Evolutionary conservation across 1,140 invertebrate genomes (phyloP).

Genomic region (Luehdorfia chinensis): DNA sequence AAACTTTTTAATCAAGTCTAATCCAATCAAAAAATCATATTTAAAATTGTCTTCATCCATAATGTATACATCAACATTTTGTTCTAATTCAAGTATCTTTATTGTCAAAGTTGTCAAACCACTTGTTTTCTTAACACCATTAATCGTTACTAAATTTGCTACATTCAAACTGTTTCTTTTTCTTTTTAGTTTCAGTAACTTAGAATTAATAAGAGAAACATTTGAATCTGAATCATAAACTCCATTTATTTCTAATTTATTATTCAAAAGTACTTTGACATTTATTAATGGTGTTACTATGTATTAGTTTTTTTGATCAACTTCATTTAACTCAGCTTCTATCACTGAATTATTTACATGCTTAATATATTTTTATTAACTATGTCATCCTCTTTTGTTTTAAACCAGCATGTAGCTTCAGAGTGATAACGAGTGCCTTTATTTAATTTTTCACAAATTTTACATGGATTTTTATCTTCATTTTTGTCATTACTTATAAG

Average conservation of each 20-base stretch:
- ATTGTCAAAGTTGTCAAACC: constrained; percentile 23
- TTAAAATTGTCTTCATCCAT: constrained; percentile 26
- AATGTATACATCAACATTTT: constrained; percentile 26
- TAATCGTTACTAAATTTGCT: constrained; percentile 26
- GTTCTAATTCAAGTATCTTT: constrained; percentile 27
- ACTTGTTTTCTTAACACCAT: too few relatives aligned
- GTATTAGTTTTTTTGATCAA: constrained; percentile 34
- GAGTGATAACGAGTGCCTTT: constrained; percentile 25
- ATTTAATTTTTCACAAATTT: too few relatives aligned
- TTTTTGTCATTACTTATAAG: too few relatives aligned
- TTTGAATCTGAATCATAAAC: constrained; percentile 28
- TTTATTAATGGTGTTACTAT: constrained; percentile 34
- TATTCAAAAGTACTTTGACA: too few relatives aligned
- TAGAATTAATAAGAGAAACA: constrained; percentile 28
- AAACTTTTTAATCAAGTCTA: constrained; percentile 26
- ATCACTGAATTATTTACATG: too few relatives aligned
- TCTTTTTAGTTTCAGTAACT: constrained; percentile 24
- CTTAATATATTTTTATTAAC: too few relatives aligned
- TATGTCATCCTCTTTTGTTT: too few relatives aligned
- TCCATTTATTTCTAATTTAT: too few relatives aligned
- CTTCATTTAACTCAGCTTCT: constrained; percentile 31
- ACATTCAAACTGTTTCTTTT: constrained; percentile 5
- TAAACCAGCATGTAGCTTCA: constrained; percentile 26
- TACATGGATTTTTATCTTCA: constrained; percentile 29
- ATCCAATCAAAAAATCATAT: too few relatives aligned